A percentile compares a stretch with the other conserved stretches of the same genome.
These are phyloP conservation scores for Adelphocoris suturalis DNA, from an alignment of 2,888 invertebrate genomes.

Conservation along the genomic window DNA sequence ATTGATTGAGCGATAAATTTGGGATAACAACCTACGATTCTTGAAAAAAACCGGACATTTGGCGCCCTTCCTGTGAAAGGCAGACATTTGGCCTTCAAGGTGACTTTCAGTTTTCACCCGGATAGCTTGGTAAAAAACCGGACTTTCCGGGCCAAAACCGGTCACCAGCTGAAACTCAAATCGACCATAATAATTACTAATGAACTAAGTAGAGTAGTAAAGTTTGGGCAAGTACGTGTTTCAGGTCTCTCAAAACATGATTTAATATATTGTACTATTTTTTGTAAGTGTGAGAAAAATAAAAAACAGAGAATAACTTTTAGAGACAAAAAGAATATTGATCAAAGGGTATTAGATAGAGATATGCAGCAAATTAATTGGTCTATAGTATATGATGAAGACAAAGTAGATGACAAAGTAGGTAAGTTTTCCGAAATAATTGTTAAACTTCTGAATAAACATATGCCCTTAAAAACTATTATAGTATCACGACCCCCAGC, in stretches of 20 bases:
- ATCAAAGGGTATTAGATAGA: neutral
- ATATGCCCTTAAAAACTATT: neutral
- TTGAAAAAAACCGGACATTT: too few relatives aligned
- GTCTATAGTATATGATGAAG: neutral
- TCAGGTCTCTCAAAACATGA: neutral
- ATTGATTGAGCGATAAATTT: too few relatives aligned
- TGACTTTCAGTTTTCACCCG: too few relatives aligned
- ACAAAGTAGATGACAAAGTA: neutral
- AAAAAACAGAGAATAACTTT: neutral
- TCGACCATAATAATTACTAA: neutral
- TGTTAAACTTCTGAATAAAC: neutral
- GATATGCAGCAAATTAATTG: neutral
- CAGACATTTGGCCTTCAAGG: too few relatives aligned
- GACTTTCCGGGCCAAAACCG: too few relatives aligned
- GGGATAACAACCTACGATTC: too few relatives aligned
- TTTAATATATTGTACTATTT: neutral
- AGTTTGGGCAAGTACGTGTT: neutral
- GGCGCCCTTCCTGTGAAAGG: too few relatives aligned
- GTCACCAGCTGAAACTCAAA: neutral
- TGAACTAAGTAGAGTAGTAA: neutral
- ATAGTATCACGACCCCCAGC: neutral
- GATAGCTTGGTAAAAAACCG: too few relatives aligned
- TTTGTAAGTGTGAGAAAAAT: neutral
- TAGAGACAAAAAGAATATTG: neutral
- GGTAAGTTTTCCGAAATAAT: neutral